Base-by-base conservation (phyloP, 2,888 invertebrate genomes). In the Clitarchus hookeri region DNA sequence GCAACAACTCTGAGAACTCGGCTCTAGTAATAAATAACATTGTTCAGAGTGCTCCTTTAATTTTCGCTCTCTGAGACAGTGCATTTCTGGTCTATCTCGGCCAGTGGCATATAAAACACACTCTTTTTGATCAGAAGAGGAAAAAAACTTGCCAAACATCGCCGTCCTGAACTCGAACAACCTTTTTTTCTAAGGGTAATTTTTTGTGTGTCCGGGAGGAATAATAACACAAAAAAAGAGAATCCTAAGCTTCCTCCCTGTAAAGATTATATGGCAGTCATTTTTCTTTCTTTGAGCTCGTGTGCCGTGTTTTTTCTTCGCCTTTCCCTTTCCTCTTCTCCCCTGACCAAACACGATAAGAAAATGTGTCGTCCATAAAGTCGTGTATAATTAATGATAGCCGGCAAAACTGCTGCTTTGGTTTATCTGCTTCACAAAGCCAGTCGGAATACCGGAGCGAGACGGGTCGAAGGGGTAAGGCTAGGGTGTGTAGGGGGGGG, bases 331-430 rank as follows among this genome's bases (percentile, higher is more conserved):
- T 65, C 16, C n/a, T 23, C 16, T 0, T 65, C 0, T n/a, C 65
- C 65, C 65, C 82, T 82, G 82, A 82, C 82, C 82, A 82, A 82
- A 82, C 82, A 82, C 82, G 82, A 36, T 82, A 82, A 36, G 82
- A 44, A 82, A 82, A 82, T 82, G 82, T 82, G 82, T 82, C 82
- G 27, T 82, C 82, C 82, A 82, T 82, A 82, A 82, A 82, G 82
- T 82, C 44, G 26, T 82, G 82, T 82, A 82, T 82, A 82, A 82
- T 82, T 82, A 82, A 82, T 82, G 82, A 82, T 44, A 36, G 82
- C 82, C 82, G 27, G 44, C 44, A 82, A 82, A 82, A 82, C 36
- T 82, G 44, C 82, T 82, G 44, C 82, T 82, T 82, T 82, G 82
- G 82, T 82, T 82, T 82, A 82, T 82, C 82, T 82, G 82, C 44